Evolutionary conservation across 2,113 vertebrate species (phyloP).

Genomic region (Atractosteus spatula): DNA sequence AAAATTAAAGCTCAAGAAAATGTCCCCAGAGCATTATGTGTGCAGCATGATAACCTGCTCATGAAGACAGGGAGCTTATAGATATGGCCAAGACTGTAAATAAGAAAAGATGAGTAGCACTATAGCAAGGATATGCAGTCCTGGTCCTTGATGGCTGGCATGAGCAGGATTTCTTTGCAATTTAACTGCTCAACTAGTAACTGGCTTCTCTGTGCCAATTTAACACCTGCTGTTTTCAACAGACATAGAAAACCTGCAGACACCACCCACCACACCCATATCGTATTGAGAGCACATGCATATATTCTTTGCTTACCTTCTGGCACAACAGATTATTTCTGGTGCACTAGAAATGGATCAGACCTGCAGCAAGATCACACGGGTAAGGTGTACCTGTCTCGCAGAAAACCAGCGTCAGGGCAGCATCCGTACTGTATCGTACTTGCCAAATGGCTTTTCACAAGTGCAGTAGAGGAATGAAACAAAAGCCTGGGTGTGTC

Average conservation of each 20-base stretch:
- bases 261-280: not conserved
- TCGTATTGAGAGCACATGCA: not conserved
- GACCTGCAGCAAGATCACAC: too few relatives aligned
- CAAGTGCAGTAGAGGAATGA: not conserved
- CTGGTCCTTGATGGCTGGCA: not conserved
- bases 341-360: too few relatives aligned
- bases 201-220: not conserved
- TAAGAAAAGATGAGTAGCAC: not conserved
- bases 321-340: too few relatives aligned
- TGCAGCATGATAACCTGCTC: slow-evolving; percentile 29
- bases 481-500: not conserved
- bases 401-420: not conserved
- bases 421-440: not conserved
- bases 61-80: slow-evolving; percentile 24
- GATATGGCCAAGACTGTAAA: slow-evolving; percentile 26
- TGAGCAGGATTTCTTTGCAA: too few relatives aligned
- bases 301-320: too few relatives aligned
- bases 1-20: not conserved
- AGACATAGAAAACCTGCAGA: too few relatives aligned
- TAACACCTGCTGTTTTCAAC: not conserved
- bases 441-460: too few relatives aligned
- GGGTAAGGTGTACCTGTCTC: too few relatives aligned
- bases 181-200: too few relatives aligned
- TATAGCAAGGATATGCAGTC: not conserved
- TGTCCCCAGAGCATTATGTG: slow-evolving; percentile 8